Conservation (phyloP, 2,888 invertebrate species). For the Ctenicera cuprea region DNA sequence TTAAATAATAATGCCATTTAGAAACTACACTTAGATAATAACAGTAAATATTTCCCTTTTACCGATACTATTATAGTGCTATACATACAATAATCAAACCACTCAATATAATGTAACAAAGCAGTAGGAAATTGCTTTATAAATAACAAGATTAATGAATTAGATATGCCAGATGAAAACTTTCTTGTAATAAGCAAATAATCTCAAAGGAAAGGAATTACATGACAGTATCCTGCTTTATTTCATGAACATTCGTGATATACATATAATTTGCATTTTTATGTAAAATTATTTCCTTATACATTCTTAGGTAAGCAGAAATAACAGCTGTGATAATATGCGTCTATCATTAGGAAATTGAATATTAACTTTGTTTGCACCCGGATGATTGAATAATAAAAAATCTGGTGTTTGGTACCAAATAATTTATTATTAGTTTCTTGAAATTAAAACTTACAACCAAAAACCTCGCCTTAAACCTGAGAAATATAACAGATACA, state of each 20-base stretch:
- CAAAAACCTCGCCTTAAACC: no score
- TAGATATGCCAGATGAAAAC: not conserved
- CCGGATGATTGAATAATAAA: no score
- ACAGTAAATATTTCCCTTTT: no score
- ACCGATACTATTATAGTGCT: no score
- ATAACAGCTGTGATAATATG: not conserved
- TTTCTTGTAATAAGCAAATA: conserved; percentile 1
- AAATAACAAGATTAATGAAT: not conserved
- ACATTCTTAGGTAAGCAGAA: conserved; percentile 4
- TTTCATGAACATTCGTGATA: conserved; percentile 20
- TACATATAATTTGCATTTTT: conserved; percentile 26
- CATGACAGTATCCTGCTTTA: not conserved
- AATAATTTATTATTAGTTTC: no score
- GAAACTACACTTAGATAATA: no score
- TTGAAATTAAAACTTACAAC: no score
- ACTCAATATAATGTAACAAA: no score
- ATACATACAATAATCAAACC: no score
- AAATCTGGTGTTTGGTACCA: no score
- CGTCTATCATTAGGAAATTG: not conserved
- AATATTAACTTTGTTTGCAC: not conserved
- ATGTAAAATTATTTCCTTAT: conserved; percentile 7
- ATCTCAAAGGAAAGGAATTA: not conserved
- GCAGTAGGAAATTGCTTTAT: not conserved
- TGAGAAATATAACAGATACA: no score
- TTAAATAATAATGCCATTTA: no score